Evolutionary conservation across 2,797 vertebrate species (phyloP), one percentile per base, ranked within the genome.

Genomic region (Gymnothorax reevesii): DNA sequence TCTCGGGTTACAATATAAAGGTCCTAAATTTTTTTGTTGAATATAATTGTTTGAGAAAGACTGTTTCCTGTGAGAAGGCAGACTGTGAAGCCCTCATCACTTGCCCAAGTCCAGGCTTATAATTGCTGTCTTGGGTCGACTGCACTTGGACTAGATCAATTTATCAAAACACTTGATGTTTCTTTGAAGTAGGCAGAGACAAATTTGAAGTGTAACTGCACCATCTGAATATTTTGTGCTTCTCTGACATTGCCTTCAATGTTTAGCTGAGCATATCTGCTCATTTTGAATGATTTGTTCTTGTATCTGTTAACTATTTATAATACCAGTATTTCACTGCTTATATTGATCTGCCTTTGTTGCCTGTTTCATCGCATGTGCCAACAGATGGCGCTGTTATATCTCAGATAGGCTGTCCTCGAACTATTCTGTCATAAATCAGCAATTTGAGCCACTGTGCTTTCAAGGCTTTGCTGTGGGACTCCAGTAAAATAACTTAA

Each of bases 331-430:
- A 42, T 66, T 15, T 54, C 10, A 10, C 77, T 52, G 22, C n/a
- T 80, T 52, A 13, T n/a, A 54, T 15, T 22, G 20, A 49, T 77
- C 42, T 2, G 10, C 57, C 2, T 9, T 82, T n/a, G 52, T 7
- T 57, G 57, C 55, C 15, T 59, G n/a, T 57, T 55, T 12, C 25
- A 83, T 82, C 66, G n/a, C 91, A 10, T 83, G 0, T 15, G 88
- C 93, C 96, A 95, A 91, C 92, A 96, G 95, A 92, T 91, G 95
- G 95, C 92, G 93, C 92, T 89, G 69, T 49, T 87, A 71, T 88
- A 85, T 90, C 88, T 64, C 66, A 87, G 57, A 86, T 93, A 89
- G 89, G 87, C 10, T 54, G 82, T 15, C 66, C 27, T 83, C 0
- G 42, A 85, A 0, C 90, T 92, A 94, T 94, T 94, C 94, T 90